phyloP scores from a whole-genome alignment of 1,140 invertebrate genomes.

The Cotesia vestalis region DNA sequence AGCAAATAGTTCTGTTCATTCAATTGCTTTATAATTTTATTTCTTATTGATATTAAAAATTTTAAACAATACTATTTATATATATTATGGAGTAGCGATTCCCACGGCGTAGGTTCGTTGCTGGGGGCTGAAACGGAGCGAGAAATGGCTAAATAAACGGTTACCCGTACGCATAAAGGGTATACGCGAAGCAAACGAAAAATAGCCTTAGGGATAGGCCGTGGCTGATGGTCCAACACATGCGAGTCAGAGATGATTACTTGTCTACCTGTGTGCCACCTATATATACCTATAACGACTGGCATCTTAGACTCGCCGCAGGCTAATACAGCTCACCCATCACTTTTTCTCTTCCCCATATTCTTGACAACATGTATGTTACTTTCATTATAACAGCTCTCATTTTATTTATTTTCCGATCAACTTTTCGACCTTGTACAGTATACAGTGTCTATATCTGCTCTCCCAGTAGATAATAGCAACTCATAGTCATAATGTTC shows the following conservation, averaged over 20 bases:
- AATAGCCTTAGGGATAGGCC: constrained; percentile 16
- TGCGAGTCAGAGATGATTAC: constrained; percentile 36
- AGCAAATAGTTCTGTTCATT: too few relatives aligned
- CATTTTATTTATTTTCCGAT: constrained; percentile 24
- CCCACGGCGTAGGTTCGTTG: constrained; percentile 28
- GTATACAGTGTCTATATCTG: not conserved
- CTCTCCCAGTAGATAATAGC: too few relatives aligned
- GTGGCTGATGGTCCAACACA: constrained; percentile 31
- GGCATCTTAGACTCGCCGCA: constrained; percentile 21
- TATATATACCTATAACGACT: constrained; percentile 29
- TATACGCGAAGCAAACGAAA: constrained; percentile 26
- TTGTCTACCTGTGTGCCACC: constrained; percentile 35
- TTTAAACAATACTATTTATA: not conserved
- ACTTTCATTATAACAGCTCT: constrained; percentile 24
- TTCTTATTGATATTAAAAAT: too few relatives aligned
- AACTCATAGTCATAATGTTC: too few relatives aligned
- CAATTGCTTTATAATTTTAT: too few relatives aligned
- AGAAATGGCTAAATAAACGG: constrained; percentile 38
- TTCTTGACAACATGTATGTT: not conserved
- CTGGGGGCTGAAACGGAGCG: constrained; percentile 34
- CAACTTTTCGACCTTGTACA: constrained; percentile 18
- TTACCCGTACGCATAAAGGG: constrained; percentile 25
- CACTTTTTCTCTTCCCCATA: constrained; percentile 11
- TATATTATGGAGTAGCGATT: constrained; percentile 28
- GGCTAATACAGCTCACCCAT: constrained; percentile 16